phyloP scores from a whole-genome alignment of 2,888 invertebrate species.

The Eristalinus sepulchralis region DNA sequence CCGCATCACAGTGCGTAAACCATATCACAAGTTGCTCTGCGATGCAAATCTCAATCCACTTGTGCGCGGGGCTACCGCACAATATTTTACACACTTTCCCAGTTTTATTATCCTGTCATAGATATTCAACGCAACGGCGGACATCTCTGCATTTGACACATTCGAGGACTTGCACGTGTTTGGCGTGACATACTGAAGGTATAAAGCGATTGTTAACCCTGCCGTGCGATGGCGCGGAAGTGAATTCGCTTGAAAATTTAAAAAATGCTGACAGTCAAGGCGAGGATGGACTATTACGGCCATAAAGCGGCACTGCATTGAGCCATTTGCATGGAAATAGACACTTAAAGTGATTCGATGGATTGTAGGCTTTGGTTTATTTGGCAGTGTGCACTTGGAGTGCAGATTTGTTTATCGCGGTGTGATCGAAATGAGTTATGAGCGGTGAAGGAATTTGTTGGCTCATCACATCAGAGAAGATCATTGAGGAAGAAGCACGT shows the following conservation, averaged over 20 bases:
- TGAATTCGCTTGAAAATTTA: background rate
- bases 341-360: background rate
- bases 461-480: no score
- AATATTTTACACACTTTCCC: conserved; percentile 31
- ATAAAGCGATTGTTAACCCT: conserved; percentile 68
- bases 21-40: conserved; percentile 16
- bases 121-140: conserved; percentile 52
- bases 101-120: conserved; percentile 64
- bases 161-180: conserved; percentile 57
- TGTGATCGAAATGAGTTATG: background rate
- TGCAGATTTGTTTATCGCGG: background rate
- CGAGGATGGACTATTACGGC: background rate
- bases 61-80: background rate
- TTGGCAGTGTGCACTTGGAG: no score
- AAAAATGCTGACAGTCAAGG: background rate
- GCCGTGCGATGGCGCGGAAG: background rate
- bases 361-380: background rate
- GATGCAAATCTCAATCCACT: conserved; percentile 6
- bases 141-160: conserved; percentile 29
- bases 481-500: no score
- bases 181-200: conserved; percentile 58
- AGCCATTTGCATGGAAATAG: background rate
- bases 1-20: conserved; percentile 38
- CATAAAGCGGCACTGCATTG: background rate
- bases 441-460: background rate